Base-by-base conservation (phyloP, 2,797 vertebrate genomes). In the Gadopsis bispinosus region DNA sequence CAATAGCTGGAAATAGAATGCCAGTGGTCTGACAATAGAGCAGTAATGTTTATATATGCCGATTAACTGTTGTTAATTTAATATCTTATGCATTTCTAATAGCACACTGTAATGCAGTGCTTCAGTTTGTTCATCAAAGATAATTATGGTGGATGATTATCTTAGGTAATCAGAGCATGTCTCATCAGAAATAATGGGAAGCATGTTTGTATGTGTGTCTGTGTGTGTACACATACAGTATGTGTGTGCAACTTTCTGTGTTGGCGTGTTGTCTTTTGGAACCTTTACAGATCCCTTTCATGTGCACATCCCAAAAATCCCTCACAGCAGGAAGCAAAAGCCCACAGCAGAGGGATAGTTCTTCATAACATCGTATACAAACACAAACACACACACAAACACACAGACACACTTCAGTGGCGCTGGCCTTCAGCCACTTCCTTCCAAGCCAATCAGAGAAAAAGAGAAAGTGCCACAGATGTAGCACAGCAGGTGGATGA, bases 361-460 rank as follows among this genome's bases (percentile, higher is more conserved):
- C 56, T 74, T 67, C 13, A n/a, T 72, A 76, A 72, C 79, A 80
- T 58, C 20, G 60, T 19, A 65, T 60, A 75, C 37, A 53, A 43
- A 74, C 64, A 66, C 61, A 60, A 33, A 50, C 70, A 72, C 60
- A 74, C 43, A 20, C 12, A 26, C 7, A 41, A 19, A 41, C n/a
- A 43, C 13, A 62, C 50, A 50, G 59, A 31, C 39, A n/a, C 43
- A 60, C n/a, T 47, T 56, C 29, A 62, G 29, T 72, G 31, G 17
- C 33, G 14, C 54, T 85, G 74, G 84, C 73, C 86, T 85, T 91
- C 74, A 84, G 70, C 66, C 84, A 88, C 77, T 84, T 83, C 73
- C 73, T 77, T 87, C 62, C 61, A 66, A 83, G 75, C 74, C 83
- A 86, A 89, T 84, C 84, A 87, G 59, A 75, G 80, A 67, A 76